Conservation (phyloP, 2,113 vertebrate genomes). For the Piaya cayana region DNA sequence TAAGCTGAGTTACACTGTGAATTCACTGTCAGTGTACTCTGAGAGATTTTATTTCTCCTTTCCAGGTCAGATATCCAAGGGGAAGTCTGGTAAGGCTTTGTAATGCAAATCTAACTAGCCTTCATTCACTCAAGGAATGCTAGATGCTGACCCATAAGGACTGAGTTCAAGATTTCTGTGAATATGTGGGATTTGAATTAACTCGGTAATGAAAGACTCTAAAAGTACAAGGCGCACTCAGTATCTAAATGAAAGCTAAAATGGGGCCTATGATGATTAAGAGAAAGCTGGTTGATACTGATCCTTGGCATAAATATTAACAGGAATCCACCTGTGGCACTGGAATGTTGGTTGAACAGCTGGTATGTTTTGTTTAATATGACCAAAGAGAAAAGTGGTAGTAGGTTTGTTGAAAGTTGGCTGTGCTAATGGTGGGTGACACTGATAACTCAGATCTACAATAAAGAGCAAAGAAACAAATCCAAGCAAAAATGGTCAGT, state of each 20-base stretch:
- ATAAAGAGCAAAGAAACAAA: not conserved
- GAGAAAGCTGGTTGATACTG: not conserved
- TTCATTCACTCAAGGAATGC: slow-evolving; percentile 10
- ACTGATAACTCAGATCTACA: not conserved
- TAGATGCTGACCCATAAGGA: slow-evolving; percentile 37
- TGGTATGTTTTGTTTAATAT: not conserved
- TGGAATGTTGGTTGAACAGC: not conserved
- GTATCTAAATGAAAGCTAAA: not conserved
- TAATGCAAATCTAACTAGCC: slow-evolving; percentile 49
- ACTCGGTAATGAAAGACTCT: not conserved
- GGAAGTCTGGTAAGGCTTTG: slow-evolving; percentile 42
- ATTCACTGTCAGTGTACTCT: not conserved
- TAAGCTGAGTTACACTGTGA: not conserved
- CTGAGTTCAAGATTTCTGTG: slow-evolving; percentile 56
- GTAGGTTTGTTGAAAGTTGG: not conserved
- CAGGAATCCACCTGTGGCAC: not conserved
- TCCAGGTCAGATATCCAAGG: slow-evolving; percentile 32
- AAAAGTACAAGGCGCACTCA: not conserved
- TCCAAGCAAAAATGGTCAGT: not conserved
- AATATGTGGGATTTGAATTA: slow-evolving; percentile 38
- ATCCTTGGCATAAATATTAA: not conserved
- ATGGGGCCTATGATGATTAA: not conserved
- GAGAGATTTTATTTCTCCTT: slow-evolving; percentile 39
- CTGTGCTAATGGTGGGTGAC: not conserved
- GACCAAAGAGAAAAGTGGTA: not conserved